These are phyloP conservation scores for Lithophane ornitopus DNA, from an alignment of 2,888 invertebrate genomes.

Conservation along the genomic window DNA sequence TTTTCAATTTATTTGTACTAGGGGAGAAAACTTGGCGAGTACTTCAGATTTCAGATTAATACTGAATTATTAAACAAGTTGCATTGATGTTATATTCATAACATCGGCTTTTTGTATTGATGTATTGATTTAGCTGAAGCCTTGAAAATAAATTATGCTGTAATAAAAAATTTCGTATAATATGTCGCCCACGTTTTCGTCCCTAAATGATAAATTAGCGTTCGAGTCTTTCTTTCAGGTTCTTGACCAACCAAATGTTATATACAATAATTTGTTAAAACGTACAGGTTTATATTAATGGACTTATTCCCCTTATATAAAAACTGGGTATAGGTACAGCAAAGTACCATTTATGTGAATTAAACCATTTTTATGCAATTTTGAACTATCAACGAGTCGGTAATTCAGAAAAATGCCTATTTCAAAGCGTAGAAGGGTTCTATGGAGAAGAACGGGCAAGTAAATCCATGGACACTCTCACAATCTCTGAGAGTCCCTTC, in stretches of 20 bases:
- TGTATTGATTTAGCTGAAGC: conserved; percentile 27
- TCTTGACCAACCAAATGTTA: neutral
- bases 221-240: too few species aligned
- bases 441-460: too few species aligned
- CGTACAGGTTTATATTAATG: neutral
- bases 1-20: conserved; percentile 65
- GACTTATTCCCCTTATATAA: too few species aligned
- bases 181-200: neutral
- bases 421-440: neutral
- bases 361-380: too few species aligned
- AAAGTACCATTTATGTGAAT: neutral
- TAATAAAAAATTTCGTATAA: too few species aligned
- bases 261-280: too few species aligned
- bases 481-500: neutral
- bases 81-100: conserved; percentile 57
- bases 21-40: conserved; percentile 58
- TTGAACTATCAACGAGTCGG: neutral
- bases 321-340: too few species aligned
- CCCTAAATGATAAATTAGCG: too few species aligned
- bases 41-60: conserved; percentile 65
- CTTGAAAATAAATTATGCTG: neutral
- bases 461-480: neutral
- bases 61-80: conserved; percentile 67
- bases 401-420: neutral
- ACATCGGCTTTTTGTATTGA: conserved; percentile 1